phyloP scores from a whole-genome alignment of 2,888 invertebrate species.

The Rhimphoctona megacephalus region DNA sequence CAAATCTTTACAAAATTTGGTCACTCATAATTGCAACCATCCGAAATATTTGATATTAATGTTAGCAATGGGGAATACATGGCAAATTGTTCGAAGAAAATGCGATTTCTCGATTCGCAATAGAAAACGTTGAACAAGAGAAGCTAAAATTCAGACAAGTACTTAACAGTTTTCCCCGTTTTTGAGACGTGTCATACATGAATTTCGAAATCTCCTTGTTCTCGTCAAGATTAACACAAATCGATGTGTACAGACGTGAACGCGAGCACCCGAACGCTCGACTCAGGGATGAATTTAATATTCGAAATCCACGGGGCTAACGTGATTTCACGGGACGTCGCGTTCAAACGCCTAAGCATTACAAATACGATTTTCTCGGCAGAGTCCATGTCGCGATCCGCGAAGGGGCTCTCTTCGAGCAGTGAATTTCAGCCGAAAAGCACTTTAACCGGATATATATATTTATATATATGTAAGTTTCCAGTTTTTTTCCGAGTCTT shows the following conservation, averaged over 20 bases:
- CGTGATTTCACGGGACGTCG: conserved; percentile 82
- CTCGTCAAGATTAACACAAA: conserved; percentile 51
- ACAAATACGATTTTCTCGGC: conserved; percentile 79
- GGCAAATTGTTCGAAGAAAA: conserved; percentile 16
- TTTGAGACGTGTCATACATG: conserved; percentile 44
- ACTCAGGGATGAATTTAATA: conserved; percentile 81
- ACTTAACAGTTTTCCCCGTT: conserved; percentile 44
- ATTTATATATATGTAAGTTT: conserved; percentile 44
- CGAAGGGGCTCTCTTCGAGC: conserved; percentile 9
- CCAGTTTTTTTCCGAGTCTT: conserved; percentile 62
- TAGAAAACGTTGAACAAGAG: conserved; percentile 23
- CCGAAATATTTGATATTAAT: too few species aligned
- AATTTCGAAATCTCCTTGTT: conserved; percentile 46
- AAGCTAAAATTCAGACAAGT: conserved; percentile 22
- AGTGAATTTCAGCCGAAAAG: conserved; percentile 64
- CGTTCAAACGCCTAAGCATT: conserved; percentile 77
- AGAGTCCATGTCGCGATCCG: conserved; percentile 55
- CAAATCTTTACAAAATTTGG: neutral
- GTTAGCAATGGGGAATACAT: neutral
- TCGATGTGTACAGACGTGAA: conserved; percentile 45
- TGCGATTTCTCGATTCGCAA: conserved; percentile 57
- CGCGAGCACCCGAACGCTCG: conserved; percentile 59
- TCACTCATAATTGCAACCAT: too few species aligned
- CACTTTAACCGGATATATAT: conserved; percentile 71
- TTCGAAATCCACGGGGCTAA: conserved; percentile 79